Percentiles rank a stretch among this genome's conserved stretches.
phyloP scores from a whole-genome alignment of 2,113 vertebrate genomes.

The Plecturocebus donacophilus region DNA sequence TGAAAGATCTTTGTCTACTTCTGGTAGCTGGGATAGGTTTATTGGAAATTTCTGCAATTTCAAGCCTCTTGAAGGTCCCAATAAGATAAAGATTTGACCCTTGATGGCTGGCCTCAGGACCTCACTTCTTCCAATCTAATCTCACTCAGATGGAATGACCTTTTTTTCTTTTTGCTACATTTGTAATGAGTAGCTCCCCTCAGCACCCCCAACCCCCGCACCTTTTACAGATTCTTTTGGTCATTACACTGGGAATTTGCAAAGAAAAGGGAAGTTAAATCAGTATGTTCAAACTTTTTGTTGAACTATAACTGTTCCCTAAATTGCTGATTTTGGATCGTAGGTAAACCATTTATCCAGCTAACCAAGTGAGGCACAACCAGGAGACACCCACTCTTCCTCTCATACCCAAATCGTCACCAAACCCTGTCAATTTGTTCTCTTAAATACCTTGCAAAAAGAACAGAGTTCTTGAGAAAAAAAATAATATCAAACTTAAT shows the following conservation, averaged over 20 bases:
- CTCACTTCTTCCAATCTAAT: neutral
- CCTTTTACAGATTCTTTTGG: neutral
- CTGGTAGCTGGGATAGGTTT: neutral
- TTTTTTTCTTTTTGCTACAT: neutral
- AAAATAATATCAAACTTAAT: constrained; percentile 8
- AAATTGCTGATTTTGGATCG: neutral
- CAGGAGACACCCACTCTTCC: neutral
- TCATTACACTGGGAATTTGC: neutral
- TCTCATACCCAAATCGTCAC: neutral
- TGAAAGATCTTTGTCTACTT: neutral
- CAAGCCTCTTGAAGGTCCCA: neutral
- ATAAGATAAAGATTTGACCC: neutral
- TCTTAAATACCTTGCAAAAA: neutral
- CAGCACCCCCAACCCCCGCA: too few relatives aligned
- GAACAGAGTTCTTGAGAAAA: neutral
- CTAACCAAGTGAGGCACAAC: neutral
- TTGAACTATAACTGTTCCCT: neutral
- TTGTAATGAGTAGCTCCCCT: neutral
- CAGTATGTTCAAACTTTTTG: neutral
- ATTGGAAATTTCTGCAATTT: neutral
- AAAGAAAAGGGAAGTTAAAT: constrained; percentile 6
- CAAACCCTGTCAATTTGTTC: neutral
- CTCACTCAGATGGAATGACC: neutral
- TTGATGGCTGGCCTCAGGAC: neutral
- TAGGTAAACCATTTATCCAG: neutral